Base-by-base conservation (phyloP, 2,888 invertebrate species). In the Drosophila leonis region DNA sequence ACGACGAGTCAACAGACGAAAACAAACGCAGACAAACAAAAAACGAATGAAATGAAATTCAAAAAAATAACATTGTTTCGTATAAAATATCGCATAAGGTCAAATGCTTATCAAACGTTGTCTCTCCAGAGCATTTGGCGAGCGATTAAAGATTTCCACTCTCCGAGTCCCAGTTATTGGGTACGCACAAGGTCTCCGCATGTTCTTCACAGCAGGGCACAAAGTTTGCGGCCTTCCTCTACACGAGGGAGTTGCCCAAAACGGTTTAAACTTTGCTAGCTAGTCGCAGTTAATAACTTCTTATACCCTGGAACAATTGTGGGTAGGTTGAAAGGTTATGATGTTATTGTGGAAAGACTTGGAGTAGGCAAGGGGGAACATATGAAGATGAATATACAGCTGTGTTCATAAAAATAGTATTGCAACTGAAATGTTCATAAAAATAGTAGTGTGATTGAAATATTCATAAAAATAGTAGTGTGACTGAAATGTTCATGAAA, bases 101-200 rank as follows among this genome's bases (percentile, higher is more conserved):
- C 84, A 84, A 79, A 87, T 89, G 88, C 75, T 84, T 84, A 84
- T 84, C 84, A 77, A 70, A 65, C 62, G 65, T 73, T 72, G 89
- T 77, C 75, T 82, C 84, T 82, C 84, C 63, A 46, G 84, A 87
- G 84, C 82, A 75, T 84, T 84, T 87, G 72, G 84, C 80, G 55
- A 79, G 82, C 84, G 84, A 84, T 89, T 84, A 87, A 84, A 84
- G 84, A 82, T 81, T 86, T 83, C 52, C 57, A 57, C 55, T 61
- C 63, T 67, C 69, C 24, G 65, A 66, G 46, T 69, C 69, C 24
- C 66, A 66, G 46, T 69, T 59, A n/a, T 54, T 27, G 39, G 20
- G 37, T 7, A 37, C 56, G 6, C 33, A 13, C 44, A 63, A 24
- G 31, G 13, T 31, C 48, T 20, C 41, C 44, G 29, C 57, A 67